phyloP scores from a whole-genome alignment of 2,888 invertebrate genomes.

The Lepidonotus clava region DNA sequence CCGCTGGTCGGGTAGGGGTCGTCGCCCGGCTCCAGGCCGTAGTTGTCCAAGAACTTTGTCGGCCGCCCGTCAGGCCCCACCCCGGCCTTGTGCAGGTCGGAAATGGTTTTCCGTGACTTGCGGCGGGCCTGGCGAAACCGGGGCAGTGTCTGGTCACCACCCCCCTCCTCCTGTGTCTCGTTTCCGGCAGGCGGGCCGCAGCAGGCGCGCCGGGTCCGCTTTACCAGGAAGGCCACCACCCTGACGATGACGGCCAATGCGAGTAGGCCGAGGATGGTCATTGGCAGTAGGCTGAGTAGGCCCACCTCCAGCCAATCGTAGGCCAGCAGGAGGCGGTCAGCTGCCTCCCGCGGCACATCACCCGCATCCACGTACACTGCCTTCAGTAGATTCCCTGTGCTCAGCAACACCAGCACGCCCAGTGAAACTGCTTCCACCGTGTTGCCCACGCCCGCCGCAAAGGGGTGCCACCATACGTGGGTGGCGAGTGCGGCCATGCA shows the following conservation, averaged over 20 bases:
- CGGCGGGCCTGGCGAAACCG: no score
- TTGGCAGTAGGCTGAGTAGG: neutral
- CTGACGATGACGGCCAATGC: neutral
- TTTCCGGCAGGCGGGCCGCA: no score
- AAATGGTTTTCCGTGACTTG: no score
- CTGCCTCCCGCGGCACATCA: neutral
- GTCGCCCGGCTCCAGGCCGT: no score
- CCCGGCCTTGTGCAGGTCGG: no score
- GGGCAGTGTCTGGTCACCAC: no score
- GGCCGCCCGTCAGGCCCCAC: no score
- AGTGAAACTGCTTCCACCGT: conserved; percentile 17
- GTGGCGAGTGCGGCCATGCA: neutral
- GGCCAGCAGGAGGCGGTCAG: neutral
- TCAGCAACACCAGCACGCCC: conserved; percentile 9
- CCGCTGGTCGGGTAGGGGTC: no score
- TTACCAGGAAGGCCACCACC: neutral
- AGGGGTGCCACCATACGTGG: neutral
- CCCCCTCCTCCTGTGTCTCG: no score
- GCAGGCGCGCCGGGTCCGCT: neutral
- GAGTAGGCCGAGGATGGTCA: neutral
- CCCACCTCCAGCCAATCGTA: conserved; percentile 26
- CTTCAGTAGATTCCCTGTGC: conserved; percentile 33
- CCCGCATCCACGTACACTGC: conserved; percentile 40
- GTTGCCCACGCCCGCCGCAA: neutral
- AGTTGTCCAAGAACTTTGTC: no score